Evolutionary conservation across 2,888 invertebrate genomes (phyloP), one percentile per base, ranked within the genome.

Genomic region (Cataglyphis altisquamis): DNA sequence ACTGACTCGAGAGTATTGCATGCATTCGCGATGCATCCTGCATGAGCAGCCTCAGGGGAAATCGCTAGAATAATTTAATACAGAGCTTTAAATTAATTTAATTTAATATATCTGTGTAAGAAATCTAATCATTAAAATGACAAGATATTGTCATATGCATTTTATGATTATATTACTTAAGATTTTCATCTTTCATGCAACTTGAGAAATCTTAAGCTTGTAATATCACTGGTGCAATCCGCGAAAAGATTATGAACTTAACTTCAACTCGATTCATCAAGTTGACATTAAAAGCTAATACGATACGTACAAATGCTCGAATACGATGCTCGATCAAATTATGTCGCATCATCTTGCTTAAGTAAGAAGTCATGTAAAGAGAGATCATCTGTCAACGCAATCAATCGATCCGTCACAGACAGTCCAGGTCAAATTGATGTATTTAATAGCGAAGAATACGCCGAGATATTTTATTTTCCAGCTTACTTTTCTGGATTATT

Each of bases 341-440:
- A 80, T 57, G 77, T 67, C 78, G 72, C 78, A 45, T 72, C 72
- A 45, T 60, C 72, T 18, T 45, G 68, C 45, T 73, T 86, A 84
- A 89, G 89, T 86, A 84, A 89, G 84, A 89, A 89, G 80, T 83
- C 87, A 84, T 86, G 88, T 87, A 84, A 82, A 36, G 52, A 52
- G 55, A 60, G 62, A 62, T 82, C 81, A 87, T 87, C 88, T 84
- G 84, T 89, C 88, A 83, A 63, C 73, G 72, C 45, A 75, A 86
- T 87, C 87, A 45, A 84, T 82, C 87, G 82, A 85, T 89, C 87
- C 78, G 84, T 89, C 89, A 85, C 63, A 66, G 72, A 62, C 18
- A 57, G 57, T 68, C 52, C 29, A 45, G 66, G 67, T 60, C 36
- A 21, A 48, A 25, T 57, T 18, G 45, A n/a, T 60, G 57, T 55